Conservation (phyloP, 2,797 vertebrate species). For the Anolis apletophallus region DNA sequence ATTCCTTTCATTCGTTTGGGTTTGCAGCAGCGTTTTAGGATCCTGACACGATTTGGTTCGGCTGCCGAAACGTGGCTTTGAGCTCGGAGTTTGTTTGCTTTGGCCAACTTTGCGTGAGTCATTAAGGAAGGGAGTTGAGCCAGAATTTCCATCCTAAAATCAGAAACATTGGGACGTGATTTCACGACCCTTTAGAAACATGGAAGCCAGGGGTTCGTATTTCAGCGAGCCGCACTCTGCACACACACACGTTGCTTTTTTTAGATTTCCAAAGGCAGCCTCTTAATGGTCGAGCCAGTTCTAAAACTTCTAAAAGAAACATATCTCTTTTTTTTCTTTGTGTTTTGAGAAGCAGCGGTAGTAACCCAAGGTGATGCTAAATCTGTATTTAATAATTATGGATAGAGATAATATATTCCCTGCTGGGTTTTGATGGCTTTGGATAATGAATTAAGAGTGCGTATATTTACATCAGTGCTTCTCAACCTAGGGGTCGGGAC, state of each 20-base stretch:
- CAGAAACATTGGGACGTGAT: background rate
- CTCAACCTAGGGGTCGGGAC: too few relatives aligned
- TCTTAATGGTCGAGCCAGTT: background rate
- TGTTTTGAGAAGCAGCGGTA: background rate
- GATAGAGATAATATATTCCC: background rate
- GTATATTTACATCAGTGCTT: too few relatives aligned
- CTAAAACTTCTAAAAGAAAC: background rate
- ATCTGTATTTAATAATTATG: background rate
- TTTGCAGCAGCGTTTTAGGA: too few relatives aligned
- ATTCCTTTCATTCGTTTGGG: too few relatives aligned
- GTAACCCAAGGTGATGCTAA: background rate
- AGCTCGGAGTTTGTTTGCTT: background rate
- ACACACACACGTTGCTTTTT: background rate
- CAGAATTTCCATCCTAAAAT: accelerated
- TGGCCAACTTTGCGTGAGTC: background rate
- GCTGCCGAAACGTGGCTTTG: too few relatives aligned
- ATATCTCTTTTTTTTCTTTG: background rate
- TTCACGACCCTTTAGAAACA: background rate
- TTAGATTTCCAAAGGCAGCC: background rate
- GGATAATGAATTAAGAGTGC: background rate
- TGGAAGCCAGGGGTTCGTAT: background rate
- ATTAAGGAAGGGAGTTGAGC: accelerated
- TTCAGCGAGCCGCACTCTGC: background rate
- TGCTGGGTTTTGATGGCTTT: background rate
- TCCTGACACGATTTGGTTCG: background rate